Evolutionary conservation across 2,797 vertebrate genomes (phyloP), one percentile per base, ranked within the genome.

Genomic region (Anguilla megastoma): DNA sequence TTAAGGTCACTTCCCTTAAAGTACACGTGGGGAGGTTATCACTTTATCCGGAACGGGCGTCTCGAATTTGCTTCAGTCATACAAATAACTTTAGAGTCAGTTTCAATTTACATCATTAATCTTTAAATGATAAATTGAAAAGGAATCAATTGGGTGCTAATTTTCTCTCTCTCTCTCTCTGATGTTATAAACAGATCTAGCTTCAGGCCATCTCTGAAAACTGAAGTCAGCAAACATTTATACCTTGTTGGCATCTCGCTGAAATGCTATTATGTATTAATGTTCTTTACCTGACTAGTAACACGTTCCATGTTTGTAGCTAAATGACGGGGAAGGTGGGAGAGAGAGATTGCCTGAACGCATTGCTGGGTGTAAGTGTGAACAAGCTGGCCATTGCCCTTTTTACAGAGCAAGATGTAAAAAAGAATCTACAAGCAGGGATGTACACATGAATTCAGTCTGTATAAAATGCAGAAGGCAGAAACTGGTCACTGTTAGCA

Each of bases 221-320:
- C 45, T 27, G 83, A 36, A 16, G 58, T 86, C 74, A 36, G 45
- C 27, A 60, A 93, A 94, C 92, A 92, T 93, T 94, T 93, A 92
- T 89, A 89, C 93, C 88, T 94, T 93, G 92, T 87, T 93, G 92
- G 90, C 91, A 92, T 94, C 91, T 94, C 92, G 93, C 94, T 94
- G 93, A 91, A 93, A 90, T 91, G 92, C 89, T 85, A 92, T 94
- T 93, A 94, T 93, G 93, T 90, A 90, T 86, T 95, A 94, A 95
- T 95, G 93, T 91, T 88, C 93, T 94, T 93, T 90, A 94, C 91
- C 87, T 93, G 91, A 88, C 85, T 89, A 45, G 52, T 27, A 83
- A 82, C 21, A 18, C 18, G 58, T 87, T 87, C 30, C 52, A 60
- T 60, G 27, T 82, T 87, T 48, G 48, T 83, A 24, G 50, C 36